Percentiles rank a stretch among this genome's conserved stretches.
Evolutionary conservation across 2,113 vertebrate genomes (phyloP).

Genomic region (Dipodomys ordii): DNA sequence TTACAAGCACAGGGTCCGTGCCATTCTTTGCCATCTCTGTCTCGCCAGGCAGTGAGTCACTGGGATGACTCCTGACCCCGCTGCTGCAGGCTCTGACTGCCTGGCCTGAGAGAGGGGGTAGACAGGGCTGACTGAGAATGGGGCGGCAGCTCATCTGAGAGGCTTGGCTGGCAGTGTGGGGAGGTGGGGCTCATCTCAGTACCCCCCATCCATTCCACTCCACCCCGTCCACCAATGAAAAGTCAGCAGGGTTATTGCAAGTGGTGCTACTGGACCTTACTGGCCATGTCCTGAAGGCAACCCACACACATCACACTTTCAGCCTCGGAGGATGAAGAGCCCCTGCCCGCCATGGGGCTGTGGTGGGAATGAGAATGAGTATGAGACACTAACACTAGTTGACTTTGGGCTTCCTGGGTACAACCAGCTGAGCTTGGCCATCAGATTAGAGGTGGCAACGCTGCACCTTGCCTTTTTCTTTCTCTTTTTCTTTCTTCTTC

Average conservation of each 20-base stretch:
- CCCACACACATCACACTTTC: background rate
- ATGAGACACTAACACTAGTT: fast-evolving
- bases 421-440: background rate
- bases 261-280: background rate
- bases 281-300: background rate
- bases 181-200: background rate
- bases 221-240: no score
- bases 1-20: background rate
- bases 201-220: no score
- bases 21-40: background rate
- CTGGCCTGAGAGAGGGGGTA: background rate
- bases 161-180: background rate
- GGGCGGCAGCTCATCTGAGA: background rate
- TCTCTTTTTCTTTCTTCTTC: no score
- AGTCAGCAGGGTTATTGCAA: no score
- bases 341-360: background rate
- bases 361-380: background rate
- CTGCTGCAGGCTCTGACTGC: background rate
- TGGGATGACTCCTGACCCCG: background rate
- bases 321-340: background rate
- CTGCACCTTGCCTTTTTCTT: background rate
- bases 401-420: background rate
- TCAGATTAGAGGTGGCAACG: background rate
- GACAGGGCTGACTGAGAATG: background rate
- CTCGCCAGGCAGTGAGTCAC: background rate